phyloP scores from a whole-genome alignment of 2,797 vertebrate species.

The Anguilla obscura region DNA sequence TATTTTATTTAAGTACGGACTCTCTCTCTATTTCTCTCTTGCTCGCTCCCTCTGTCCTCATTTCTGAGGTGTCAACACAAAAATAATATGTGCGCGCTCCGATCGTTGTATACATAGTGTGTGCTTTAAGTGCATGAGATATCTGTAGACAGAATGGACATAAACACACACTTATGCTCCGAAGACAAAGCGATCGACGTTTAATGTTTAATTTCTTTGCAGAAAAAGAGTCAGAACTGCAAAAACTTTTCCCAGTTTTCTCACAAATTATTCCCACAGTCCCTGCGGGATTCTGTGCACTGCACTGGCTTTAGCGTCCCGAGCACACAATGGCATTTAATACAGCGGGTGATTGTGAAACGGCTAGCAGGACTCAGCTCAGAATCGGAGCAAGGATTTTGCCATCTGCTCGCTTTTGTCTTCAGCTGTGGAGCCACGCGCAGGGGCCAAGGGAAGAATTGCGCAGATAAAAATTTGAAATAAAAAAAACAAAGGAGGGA shows the following conservation, averaged over 20 bases:
- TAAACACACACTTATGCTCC: background rate
- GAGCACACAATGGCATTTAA: background rate
- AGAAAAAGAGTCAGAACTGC: background rate
- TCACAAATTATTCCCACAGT: background rate
- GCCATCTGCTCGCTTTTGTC: conserved; percentile 28
- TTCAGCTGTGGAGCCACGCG: background rate
- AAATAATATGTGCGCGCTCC: background rate
- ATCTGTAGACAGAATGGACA: background rate
- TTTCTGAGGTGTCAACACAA: conserved; percentile 21
- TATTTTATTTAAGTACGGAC: background rate
- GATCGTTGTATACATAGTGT: background rate
- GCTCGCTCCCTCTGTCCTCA: background rate
- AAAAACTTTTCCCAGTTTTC: background rate
- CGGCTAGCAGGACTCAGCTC: background rate
- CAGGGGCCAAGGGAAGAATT: conserved; percentile 24
- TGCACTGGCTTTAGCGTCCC: background rate
- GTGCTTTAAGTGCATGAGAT: background rate
- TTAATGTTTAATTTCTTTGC: background rate
- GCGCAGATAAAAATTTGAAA: background rate
- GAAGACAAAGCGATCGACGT: too few species aligned
- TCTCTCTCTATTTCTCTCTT: background rate
- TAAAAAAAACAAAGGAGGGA: conserved; percentile 19
- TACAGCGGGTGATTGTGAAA: background rate
- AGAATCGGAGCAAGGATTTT: background rate
- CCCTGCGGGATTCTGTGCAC: background rate